Conservation (phyloP, 2,797 vertebrate species). For the Silurus aristotelis region DNA sequence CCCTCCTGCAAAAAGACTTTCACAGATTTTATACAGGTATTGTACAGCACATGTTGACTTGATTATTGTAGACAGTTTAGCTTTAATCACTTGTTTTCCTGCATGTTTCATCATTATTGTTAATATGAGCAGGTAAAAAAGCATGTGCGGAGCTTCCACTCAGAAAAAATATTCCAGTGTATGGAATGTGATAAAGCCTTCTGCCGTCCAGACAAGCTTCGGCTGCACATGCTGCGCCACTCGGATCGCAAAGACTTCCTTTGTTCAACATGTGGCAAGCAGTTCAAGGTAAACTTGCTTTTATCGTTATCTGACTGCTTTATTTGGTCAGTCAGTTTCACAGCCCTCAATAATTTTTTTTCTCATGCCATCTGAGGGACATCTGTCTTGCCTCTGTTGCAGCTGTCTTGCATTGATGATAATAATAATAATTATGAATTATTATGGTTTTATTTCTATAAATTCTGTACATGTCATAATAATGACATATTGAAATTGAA, state of each 20-base stretch:
- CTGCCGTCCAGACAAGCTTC: conserved; percentile 94
- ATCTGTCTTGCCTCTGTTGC: not conserved
- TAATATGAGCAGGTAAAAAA: conserved; percentile 86
- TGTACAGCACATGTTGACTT: conserved; percentile 34
- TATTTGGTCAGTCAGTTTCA: not conserved
- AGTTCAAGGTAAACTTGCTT: conserved; percentile 85
- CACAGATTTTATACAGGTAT: conserved; percentile 95
- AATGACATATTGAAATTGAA: too few relatives aligned
- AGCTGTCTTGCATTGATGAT: not conserved
- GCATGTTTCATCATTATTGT: not conserved
- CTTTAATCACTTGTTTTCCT: not conserved
- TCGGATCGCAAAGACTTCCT: conserved; percentile 98
- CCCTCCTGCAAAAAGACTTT: conserved; percentile 96
- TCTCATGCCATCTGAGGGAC: not conserved
- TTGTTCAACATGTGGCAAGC: conserved; percentile 96
- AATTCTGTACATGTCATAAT: not conserved
- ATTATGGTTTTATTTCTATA: not conserved
- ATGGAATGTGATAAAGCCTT: conserved; percentile 95
- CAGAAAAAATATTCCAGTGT: conserved; percentile 96
- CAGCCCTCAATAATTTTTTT: not conserved
- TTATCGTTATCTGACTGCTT: not conserved
- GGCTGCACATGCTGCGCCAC: conserved; percentile 95
- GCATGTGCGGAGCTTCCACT: conserved; percentile 96
- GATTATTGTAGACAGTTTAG: not conserved
- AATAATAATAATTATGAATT: not conserved